Base-by-base conservation (phyloP, 2,888 invertebrate genomes). In the Schizaphis graminum region DNA sequence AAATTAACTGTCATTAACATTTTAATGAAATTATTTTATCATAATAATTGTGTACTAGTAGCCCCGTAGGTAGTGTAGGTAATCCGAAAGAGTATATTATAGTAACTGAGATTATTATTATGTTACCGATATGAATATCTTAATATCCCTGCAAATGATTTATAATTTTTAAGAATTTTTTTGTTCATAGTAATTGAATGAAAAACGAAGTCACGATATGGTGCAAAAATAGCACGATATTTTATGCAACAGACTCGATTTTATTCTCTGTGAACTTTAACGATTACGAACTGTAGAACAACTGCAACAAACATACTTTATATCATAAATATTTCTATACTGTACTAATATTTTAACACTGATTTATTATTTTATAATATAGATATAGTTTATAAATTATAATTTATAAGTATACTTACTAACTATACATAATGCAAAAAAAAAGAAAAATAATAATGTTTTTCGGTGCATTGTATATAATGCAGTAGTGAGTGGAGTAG, bases 401-500 rank as follows among this genome's bases (percentile, higher is more conserved):
- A 49, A 88, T 84, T 1, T 53, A 53, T 87, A 21, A 88, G 28
- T 49, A 89, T n/a, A 56, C 13, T 3, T 61, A 89, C 8, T 61
- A 44, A 47, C 21, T n/a, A n/a, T 24, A 44, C 13, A 61, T 28
- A 44, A 56, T 49, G 7, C 5, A 28, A 28, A 85, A 28, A 44
- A 56, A 85, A 61, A 89, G 8, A 61, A 86, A 91, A 86, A 86
- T 56, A n/a, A 85, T n/a, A 53, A 49, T 49, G 24, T 41, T 91
- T 86, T 86, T 57, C 57, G 28, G 24, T 1, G n/a, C 90, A 44
- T 44, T 26, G 35, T 26, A 28, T 26, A 13, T 7, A 41, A 11
- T 57, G 28, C 11, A 4, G n/a, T 35, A n/a, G 24, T 13, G n/a
- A 24, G 24, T 44, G 44, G 57, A 1, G 8, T 44, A 26, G 21